A percentile compares a stretch with the other conserved stretches of the same genome.
Evolutionary conservation across 2,797 vertebrate genomes (phyloP).

Genomic region (Girardinus metallicus): DNA sequence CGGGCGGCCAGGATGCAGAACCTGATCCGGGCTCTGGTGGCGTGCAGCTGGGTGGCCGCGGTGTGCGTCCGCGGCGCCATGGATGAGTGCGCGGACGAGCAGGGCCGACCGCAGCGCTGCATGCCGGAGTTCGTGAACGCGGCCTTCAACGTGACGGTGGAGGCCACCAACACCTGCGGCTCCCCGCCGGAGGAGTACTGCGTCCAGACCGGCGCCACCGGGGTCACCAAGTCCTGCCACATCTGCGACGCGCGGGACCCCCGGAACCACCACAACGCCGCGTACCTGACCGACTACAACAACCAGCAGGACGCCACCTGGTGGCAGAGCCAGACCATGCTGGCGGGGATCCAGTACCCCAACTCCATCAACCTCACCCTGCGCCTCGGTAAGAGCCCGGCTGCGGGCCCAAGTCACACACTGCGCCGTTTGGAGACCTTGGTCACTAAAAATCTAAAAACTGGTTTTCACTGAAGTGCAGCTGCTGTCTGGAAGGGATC

Average conservation of each 20-base stretch:
- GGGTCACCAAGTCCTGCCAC: slow-evolving; percentile 98
- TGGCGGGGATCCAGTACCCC: slow-evolving; percentile 96
- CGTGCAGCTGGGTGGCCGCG: slow-evolving; percentile 52
- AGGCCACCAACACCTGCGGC: slow-evolving; percentile 95
- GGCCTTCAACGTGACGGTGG: slow-evolving; percentile 95
- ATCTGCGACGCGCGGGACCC: slow-evolving; percentile 91
- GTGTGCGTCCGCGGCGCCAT: slow-evolving; percentile 80
- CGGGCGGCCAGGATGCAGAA: slow-evolving; percentile 46
- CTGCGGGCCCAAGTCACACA: neutral
- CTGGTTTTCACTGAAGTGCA: neutral
- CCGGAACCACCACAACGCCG: slow-evolving; percentile 88
- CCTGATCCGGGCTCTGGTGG: slow-evolving; percentile 51
- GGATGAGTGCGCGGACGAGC: slow-evolving; percentile 90
- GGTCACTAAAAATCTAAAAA: neutral
- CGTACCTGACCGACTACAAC: slow-evolving; percentile 98
- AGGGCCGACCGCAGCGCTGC: slow-evolving; percentile 87
- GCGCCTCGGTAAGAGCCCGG: slow-evolving; percentile 89
- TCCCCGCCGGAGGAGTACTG: slow-evolving; percentile 96
- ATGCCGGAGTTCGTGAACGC: slow-evolving; percentile 99
- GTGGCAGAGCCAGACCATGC: slow-evolving; percentile 99
- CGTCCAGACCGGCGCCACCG: slow-evolving; percentile 97
- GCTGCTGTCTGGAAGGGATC: neutral
- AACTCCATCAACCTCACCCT: slow-evolving; percentile 94
- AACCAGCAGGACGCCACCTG: slow-evolving; percentile 96
- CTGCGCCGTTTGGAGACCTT: neutral